Base-by-base conservation (phyloP, 2,888 invertebrate species). In the Sarcophaga variegata region DNA sequence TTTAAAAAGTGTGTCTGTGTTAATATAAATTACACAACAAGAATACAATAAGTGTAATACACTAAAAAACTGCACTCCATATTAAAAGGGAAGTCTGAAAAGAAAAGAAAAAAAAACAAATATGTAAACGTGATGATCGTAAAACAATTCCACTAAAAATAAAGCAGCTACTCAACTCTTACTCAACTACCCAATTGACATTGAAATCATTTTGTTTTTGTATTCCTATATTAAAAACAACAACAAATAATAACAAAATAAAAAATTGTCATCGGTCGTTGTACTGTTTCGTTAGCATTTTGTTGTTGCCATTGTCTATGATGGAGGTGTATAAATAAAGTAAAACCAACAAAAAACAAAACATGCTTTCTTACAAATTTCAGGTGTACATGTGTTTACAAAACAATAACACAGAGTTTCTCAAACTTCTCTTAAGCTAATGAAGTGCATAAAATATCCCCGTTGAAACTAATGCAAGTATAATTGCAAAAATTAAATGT, bases 261-360 rank as follows among this genome's bases (percentile, higher is more conserved):
- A 72, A 72, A 14, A 67, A 60, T 63, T 87, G 81, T 84, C 84
- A 79, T 84, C 87, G 87, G 87, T 87, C 87, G 76, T 84, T 87
- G 79, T 62, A 84, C 79, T 80, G 49, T 76, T 77, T 66, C 54
- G 45, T 66, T 75, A 54, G 12, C 66, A 3, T 47, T 37, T 25
- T 79, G 60, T 84, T 64, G 27, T 62, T 60, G 22, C 45, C 63
- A 20, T 78, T 27, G 22, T 59, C 74, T 17, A 12, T 75, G 25
- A 54, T 49, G 70, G 37, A 70, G n/a, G 74, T 25, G 27, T 60
- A 6, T 72, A 14, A 72, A 71, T 10, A 59, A 70, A 37, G 37
- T 10, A 37, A 37, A 37, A 37, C 37, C 37, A 37, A 37, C 8
- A 37, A 37, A 8, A 54, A 62, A 14, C 64, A 14, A 77, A 64